A percentile compares a stretch with the other conserved stretches of the same genome.
Evolutionary conservation across 2,797 vertebrate genomes (phyloP).

Genomic region (Paramormyrops hopkinsi): DNA sequence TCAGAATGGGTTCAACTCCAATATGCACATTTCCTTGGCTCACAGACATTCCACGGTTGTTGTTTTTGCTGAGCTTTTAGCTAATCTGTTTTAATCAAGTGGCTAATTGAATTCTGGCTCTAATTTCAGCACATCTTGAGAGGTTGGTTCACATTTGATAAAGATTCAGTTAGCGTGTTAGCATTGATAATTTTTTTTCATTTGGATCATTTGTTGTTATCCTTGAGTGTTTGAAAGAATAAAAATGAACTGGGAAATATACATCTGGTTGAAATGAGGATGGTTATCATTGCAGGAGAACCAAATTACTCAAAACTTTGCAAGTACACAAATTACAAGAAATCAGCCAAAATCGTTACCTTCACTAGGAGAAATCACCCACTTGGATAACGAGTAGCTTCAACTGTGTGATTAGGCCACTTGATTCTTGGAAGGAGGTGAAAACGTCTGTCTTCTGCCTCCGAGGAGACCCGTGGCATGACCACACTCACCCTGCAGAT

Average conservation of each 20-base stretch:
- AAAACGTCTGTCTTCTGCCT: background rate
- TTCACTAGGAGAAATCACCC: background rate
- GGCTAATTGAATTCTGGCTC: background rate
- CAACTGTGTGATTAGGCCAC: background rate
- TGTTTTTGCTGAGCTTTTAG: background rate
- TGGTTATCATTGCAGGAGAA: background rate
- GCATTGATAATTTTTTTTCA: background rate
- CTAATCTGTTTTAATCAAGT: conserved; percentile 6
- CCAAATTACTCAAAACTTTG: background rate
- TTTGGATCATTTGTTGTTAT: background rate
- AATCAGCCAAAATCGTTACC: background rate
- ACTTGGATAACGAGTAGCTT: background rate
- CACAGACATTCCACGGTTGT: background rate
- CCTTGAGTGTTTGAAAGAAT: background rate
- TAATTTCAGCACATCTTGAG: background rate
- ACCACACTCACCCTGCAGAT: background rate
- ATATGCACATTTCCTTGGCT: background rate
- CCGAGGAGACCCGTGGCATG: background rate
- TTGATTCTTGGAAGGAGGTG: background rate
- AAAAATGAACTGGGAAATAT: background rate
- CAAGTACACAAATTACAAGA: background rate
- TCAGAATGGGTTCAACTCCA: background rate
- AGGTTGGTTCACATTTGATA: background rate
- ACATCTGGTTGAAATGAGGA: background rate
- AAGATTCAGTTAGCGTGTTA: background rate